Conservation (phyloP, 2,888 invertebrate species). For the Myopa testacea region DNA sequence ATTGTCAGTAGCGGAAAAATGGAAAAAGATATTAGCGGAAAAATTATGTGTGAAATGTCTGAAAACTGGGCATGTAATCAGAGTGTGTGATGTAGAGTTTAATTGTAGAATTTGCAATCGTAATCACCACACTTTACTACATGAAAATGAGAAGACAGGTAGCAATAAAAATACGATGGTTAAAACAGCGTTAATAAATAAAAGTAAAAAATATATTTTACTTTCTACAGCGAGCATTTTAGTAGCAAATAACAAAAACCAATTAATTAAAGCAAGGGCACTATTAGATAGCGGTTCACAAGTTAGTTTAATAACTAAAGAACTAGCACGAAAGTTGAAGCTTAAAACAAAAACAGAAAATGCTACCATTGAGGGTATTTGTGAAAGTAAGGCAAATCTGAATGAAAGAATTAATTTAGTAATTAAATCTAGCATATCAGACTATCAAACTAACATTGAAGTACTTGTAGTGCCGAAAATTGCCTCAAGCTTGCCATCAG, state of each 20-base stretch:
- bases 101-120: conserved; percentile 16
- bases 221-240: neutral
- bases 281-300: conserved; percentile 9
- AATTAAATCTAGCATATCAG: neutral
- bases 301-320: neutral
- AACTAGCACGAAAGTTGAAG: neutral
- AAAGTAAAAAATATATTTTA: neutral
- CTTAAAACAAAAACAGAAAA: neutral
- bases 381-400: neutral
- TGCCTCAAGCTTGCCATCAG: neutral
- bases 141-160: neutral
- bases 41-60: conserved; percentile 24
- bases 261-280: neutral
- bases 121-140: conserved; percentile 3
- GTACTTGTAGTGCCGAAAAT: conserved; percentile 2
- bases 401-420: conserved; percentile 12
- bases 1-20: neutral
- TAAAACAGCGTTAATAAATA: neutral
- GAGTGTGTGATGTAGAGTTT: neutral
- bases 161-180: neutral
- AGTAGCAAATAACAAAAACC: neutral
- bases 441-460: conserved; percentile 5
- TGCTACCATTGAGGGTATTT: neutral
- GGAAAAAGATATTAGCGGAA: neutral
- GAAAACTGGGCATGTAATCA: conserved; percentile 1